Evolutionary conservation across 2,113 vertebrate genomes (phyloP), one percentile per base, ranked within the genome.

Genomic region (Piliocolobus tephrosceles): DNA sequence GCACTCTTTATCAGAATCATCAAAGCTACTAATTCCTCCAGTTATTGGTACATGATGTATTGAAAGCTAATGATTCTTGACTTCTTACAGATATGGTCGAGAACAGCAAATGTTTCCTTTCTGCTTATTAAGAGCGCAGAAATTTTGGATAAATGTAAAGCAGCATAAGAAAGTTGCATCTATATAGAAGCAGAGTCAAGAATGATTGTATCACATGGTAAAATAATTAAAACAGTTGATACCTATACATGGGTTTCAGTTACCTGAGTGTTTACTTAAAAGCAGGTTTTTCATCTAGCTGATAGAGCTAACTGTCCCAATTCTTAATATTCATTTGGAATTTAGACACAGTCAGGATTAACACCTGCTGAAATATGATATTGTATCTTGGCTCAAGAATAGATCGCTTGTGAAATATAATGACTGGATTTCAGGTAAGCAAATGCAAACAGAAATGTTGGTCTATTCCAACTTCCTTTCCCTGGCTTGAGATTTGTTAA

Each of bases 361-460:
- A 95, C 43, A 80, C 75, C 80, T 95, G 61, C 43, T 83, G 50
- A 95, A 97, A 88, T 52, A 35, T 0, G 2, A 23, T 85, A 84
- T 27, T 64, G 14, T 88, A 76, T 91, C 79, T 88, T 90, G 86
- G 43, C 73, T 35, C 27, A 45, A n/a, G 20, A 81, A 78, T 45
- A 93, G 25, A 66, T 64, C 16, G 50, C 43, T 92, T 66, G 23
- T 96, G 87, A 96, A 93, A 90, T 38, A 86, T 14, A 96, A 82
- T 35, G 68, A 91, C 30, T 11, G 52, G 80, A 84, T 88, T 93
- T 92, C 90, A 92, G 84, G 75, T 87, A 88, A 83, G 83, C 55
- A 93, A 94, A 90, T 57, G 47, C n/a, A 90, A 93, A 95, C 75
- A 95, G 55, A 97, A 90, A 84, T 80, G 45, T 66, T 68, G 70